phyloP scores from a whole-genome alignment of 2,888 invertebrate genomes.

The Arctia plantaginis region DNA sequence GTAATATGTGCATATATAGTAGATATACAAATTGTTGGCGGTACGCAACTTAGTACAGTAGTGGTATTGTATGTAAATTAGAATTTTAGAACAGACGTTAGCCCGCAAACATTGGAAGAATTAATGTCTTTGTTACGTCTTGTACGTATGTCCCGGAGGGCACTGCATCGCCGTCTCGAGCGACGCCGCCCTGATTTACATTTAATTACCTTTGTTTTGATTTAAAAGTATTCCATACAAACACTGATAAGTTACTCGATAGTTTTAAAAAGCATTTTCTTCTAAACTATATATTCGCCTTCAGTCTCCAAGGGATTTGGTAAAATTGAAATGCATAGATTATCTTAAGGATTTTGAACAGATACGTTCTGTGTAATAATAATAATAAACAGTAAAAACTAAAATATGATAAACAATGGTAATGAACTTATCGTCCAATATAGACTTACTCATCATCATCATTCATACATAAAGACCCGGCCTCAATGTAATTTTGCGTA shows the following conservation, averaged over 20 bases:
- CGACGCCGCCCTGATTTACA: constrained; percentile 40
- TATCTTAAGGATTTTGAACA: background rate
- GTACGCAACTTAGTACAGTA: constrained; percentile 58
- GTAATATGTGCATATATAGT: constrained; percentile 10
- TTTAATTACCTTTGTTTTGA: constrained; percentile 40
- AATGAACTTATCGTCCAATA: too few relatives aligned
- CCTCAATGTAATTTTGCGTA: too few relatives aligned
- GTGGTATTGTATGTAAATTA: constrained; percentile 73
- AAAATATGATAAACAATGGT: too few relatives aligned
- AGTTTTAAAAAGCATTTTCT: background rate
- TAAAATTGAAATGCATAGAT: background rate
- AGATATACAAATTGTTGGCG: constrained; percentile 58
- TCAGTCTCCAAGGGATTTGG: background rate
- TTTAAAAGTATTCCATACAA: constrained; percentile 15
- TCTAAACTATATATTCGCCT: background rate
- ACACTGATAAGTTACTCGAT: background rate
- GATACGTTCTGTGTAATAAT: too few relatives aligned
- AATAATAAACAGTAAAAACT: too few relatives aligned
- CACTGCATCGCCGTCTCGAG: constrained; percentile 40
- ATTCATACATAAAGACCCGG: too few relatives aligned
- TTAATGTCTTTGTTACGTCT: constrained; percentile 66
- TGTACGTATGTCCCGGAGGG: constrained; percentile 59
- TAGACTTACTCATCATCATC: too few relatives aligned
- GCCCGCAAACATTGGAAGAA: constrained; percentile 75
- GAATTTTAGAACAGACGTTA: constrained; percentile 74